A percentile compares a stretch with the other conserved stretches of the same genome.
These are phyloP conservation scores for Lepus europaeus DNA, from an alignment of 2,113 vertebrate species.

Conservation along the genomic window DNA sequence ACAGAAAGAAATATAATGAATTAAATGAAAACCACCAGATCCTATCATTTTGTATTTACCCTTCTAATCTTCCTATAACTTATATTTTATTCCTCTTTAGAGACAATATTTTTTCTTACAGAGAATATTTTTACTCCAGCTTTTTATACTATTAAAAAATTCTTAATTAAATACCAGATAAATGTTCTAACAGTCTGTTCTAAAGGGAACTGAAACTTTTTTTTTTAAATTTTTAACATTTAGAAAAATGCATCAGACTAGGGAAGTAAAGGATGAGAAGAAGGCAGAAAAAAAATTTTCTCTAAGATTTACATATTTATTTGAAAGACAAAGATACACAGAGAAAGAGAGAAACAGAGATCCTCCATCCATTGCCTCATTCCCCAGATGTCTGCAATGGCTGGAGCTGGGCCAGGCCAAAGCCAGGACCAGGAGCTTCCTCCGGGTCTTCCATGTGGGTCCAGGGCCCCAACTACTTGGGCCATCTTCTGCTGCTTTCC, in stretches of 20 bases:
- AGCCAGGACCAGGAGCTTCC: too few species aligned
- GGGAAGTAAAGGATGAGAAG: neutral
- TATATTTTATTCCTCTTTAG: constrained; percentile 17
- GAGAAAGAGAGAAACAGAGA: too few species aligned
- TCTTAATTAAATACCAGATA: constrained; percentile 4
- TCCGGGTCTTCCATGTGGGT: too few species aligned
- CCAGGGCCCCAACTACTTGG: too few species aligned
- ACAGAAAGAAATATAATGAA: neutral
- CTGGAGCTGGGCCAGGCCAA: too few species aligned
- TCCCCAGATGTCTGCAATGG: too few species aligned
- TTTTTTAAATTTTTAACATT: neutral
- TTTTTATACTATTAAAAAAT: constrained; percentile 49
- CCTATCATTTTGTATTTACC: constrained; percentile 5
- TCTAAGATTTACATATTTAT: too few species aligned
- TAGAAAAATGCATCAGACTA: constrained; percentile 52
- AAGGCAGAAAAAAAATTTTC: neutral
- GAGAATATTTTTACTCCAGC: constrained; percentile 8
- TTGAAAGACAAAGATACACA: too few species aligned
- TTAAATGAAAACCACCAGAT: neutral
- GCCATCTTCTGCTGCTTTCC: too few species aligned
- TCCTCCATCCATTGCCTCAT: too few species aligned
- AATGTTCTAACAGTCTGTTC: neutral
- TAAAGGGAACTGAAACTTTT: constrained; percentile 12
- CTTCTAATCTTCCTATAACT: neutral
- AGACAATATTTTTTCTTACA: constrained; percentile 8